Evolutionary conservation across 2,797 vertebrate genomes (phyloP).

Genomic region (Clarias platycephalus): DNA sequence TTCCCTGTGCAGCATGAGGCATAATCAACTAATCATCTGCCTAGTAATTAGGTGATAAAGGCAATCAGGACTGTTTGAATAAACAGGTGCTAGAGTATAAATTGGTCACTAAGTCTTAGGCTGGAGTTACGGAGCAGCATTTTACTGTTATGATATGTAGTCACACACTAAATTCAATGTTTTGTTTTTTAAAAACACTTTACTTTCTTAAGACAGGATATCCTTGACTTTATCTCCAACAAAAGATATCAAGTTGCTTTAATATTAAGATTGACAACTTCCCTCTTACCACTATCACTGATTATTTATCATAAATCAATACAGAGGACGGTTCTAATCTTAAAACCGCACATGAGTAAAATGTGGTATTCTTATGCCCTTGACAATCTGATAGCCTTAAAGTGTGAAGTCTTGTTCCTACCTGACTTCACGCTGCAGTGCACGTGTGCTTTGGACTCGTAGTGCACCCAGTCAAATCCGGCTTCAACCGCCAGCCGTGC

Average conservation of each 20-base stretch:
- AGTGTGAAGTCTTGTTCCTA: constrained; percentile 60
- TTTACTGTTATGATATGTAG: not conserved
- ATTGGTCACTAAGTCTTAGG: not conserved
- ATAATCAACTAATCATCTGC: not conserved
- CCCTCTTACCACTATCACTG: not conserved
- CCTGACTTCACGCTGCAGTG: constrained; percentile 99
- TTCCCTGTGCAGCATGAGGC: not conserved
- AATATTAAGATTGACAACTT: not conserved
- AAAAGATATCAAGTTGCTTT: not conserved
- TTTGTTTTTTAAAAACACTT: not conserved
- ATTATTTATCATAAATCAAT: constrained; percentile 18
- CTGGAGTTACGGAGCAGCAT: not conserved
- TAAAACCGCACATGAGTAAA: not conserved
- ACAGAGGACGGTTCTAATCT: not conserved
- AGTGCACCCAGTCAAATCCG: constrained; percentile 98
- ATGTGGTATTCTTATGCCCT: not conserved
- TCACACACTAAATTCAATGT: not conserved
- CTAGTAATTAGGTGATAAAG: not conserved
- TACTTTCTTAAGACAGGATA: not conserved
- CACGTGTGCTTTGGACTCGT: constrained; percentile 95
- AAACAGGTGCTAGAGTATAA: not conserved
- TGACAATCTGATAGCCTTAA: not conserved
- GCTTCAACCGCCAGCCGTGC: constrained; percentile 95
- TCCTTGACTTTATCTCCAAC: not conserved
- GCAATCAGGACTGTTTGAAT: not conserved